A percentile compares a stretch with the other conserved stretches of the same genome.
phyloP scores from a whole-genome alignment of 2,113 vertebrate species.

The Pseudonaja textilis region DNA sequence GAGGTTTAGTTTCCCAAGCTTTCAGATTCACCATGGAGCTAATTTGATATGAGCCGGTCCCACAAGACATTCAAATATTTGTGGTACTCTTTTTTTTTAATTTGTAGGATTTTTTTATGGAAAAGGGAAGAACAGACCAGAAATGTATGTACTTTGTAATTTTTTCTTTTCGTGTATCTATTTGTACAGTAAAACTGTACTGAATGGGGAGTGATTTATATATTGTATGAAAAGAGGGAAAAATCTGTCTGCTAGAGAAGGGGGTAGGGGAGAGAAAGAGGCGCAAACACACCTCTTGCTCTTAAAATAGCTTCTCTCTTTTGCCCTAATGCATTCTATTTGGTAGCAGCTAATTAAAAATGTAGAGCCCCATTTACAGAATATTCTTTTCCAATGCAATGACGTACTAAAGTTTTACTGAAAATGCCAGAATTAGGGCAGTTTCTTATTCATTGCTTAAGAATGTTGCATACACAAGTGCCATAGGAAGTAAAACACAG shows the following conservation, averaged over 20 bases:
- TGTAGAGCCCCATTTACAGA: neutral
- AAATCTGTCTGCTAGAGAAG: too few species aligned
- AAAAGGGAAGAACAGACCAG: neutral
- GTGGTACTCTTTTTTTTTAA: neutral
- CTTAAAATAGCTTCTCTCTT: neutral
- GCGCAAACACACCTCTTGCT: neutral
- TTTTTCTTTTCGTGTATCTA: neutral
- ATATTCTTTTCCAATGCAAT: neutral
- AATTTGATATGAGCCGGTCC: neutral
- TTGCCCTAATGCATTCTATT: neutral
- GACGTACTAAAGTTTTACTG: neutral
- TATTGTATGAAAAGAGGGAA: neutral
- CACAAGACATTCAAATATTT: neutral
- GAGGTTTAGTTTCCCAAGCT: neutral
- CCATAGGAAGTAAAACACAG: constrained; percentile 39
- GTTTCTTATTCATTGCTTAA: neutral
- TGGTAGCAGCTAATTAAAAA: neutral
- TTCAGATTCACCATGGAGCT: neutral
- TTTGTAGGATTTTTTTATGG: neutral
- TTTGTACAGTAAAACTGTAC: neutral
- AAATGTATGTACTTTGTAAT: neutral
- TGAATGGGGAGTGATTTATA: neutral
- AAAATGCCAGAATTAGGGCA: neutral
- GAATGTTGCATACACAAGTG: neutral
- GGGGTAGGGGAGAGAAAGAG: too few species aligned